These are phyloP conservation scores for Eretmocerus hayati DNA, from an alignment of 2,888 invertebrate genomes.

Conservation along the genomic window DNA sequence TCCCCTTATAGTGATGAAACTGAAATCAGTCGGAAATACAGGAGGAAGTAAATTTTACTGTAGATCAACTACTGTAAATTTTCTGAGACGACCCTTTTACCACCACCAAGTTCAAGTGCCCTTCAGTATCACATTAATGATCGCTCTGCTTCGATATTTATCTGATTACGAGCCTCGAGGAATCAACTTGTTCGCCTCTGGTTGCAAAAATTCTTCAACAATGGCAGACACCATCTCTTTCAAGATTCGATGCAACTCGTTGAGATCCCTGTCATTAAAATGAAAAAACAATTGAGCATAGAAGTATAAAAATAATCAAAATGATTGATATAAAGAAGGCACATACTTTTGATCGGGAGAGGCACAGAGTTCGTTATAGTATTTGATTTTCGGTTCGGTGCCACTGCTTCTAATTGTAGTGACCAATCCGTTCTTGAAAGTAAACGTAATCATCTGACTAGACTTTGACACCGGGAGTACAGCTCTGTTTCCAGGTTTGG, in stretches of 20 bases:
- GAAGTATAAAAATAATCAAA: conserved; percentile 3
- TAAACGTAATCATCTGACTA: conserved; percentile 91
- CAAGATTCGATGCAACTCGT: conserved; percentile 55
- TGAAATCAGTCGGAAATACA: too few species aligned
- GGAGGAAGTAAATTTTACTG: too few species aligned
- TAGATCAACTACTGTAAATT: too few species aligned
- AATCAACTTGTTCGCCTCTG: conserved; percentile 60
- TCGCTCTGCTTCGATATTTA: too few species aligned
- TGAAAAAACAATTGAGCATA: not conserved
- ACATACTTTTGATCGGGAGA: conserved; percentile 58
- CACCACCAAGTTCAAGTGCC: too few species aligned
- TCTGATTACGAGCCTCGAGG: conserved; percentile 39
- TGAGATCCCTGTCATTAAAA: conserved; percentile 56
- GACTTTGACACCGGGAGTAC: conserved; percentile 60
- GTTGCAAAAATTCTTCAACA: conserved; percentile 74
- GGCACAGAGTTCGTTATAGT: conserved; percentile 87
- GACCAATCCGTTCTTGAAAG: conserved; percentile 77
- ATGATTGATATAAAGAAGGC: not conserved
- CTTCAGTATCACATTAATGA: too few species aligned
- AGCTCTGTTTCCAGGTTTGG: conserved; percentile 62
- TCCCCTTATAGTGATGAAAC: too few species aligned
- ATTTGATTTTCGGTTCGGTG: conserved; percentile 98
- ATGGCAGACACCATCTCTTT: conserved; percentile 71
- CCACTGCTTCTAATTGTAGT: conserved; percentile 92
- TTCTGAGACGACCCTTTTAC: too few species aligned